Base-by-base conservation (phyloP, 23 tunicate species). In the Trididemnum nubilum region DNA sequence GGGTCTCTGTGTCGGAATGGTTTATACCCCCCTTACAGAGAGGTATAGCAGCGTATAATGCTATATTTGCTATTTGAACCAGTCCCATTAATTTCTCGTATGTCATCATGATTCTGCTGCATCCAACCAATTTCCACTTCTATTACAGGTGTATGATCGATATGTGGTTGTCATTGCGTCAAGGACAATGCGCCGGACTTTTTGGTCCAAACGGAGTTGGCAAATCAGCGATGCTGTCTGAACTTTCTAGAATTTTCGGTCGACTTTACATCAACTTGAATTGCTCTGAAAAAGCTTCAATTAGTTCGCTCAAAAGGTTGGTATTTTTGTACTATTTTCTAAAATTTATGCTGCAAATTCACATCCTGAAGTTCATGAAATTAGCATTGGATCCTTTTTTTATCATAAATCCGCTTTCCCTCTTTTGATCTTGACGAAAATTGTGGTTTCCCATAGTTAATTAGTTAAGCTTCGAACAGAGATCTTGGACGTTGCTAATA, bases 181-280 rank as follows among this genome's bases (percentile, higher is more conserved):
- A 72, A 22, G 88, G 86, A 30, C 65, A 70, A 59, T 87, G 89
- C 71, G 98, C 86, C 9, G 86, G 84, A 7, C 29, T 93, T 36
- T 85, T 84, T 35, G 98, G 98, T 2, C 72, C 85, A 33, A 69
- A 36, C 34, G 85, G 86, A 4, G 87, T 83, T 72, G 98, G 98
- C 33, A 93, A 93, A 44, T 83, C 98, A 49, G 58, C 57, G 18
- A 64, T 74, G 21, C 23, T 88, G 19, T 52, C 79, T 49, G 90
- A 93, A 64, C 85, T 93, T 27, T 72, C 93, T n/a, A 76, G 83
- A 15, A 65, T 92, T 27, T 93, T 78, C 72, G 98, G 93, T 0
- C 78, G 80, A 1, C 89, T 80, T 18, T 77, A 83, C 73, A 80
- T 93, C 67, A 88, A 83, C 66, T 0, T 93, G 3, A 88, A 65